These are phyloP conservation scores for Butastur rufipennis DNA, from an alignment of 2,113 vertebrate genomes.

Conservation along the genomic window DNA sequence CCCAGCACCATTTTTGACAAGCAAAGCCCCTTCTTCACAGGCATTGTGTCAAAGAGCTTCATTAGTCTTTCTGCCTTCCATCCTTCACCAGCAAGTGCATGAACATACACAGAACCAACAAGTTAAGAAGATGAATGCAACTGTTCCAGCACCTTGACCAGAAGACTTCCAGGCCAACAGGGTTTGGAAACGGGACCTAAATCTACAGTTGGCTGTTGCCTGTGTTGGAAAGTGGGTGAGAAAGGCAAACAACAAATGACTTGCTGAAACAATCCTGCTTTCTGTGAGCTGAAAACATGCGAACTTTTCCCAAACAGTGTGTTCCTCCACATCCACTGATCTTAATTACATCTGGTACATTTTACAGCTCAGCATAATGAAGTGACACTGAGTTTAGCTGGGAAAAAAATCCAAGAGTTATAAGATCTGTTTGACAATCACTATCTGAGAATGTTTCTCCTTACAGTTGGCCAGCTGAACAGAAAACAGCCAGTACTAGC, in stretches of 20 bases:
- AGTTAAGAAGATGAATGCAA: neutral
- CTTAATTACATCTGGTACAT: neutral
- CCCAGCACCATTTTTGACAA: neutral
- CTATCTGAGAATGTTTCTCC: neutral
- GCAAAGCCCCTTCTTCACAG: neutral
- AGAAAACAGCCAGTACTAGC: neutral
- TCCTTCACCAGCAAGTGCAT: neutral
- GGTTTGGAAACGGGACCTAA: neutral
- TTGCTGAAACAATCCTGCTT: neutral
- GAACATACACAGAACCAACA: neutral
- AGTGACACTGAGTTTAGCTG: neutral
- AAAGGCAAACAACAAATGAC: neutral
- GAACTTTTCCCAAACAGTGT: neutral
- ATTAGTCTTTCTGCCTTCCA: neutral
- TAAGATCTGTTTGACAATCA: neutral
- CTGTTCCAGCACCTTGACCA: neutral
- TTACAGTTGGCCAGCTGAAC: neutral
- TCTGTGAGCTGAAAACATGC: neutral
- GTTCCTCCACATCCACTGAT: neutral
- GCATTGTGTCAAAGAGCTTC: neutral
- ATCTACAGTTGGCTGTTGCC: neutral
- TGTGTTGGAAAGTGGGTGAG: neutral
- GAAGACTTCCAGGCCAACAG: neutral
- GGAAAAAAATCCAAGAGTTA: neutral
- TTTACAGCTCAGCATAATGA: neutral